Percentiles rank a stretch among this genome's conserved stretches.
Evolutionary conservation across 1,140 invertebrate species (phyloP).

Genomic region (Hycleus cichorii): DNA sequence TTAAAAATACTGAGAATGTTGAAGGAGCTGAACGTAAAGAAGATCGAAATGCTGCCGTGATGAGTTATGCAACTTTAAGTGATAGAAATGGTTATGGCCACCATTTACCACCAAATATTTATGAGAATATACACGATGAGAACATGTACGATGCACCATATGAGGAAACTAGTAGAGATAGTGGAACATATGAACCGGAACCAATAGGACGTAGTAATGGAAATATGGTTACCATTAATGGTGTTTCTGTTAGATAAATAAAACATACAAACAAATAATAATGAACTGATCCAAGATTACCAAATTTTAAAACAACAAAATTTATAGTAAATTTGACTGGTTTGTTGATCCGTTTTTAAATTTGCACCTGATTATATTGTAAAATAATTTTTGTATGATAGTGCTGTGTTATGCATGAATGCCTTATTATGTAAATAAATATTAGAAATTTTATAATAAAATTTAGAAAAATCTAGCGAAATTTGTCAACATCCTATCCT

Average conservation of each 20-base stretch:
- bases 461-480: too few relatives aligned
- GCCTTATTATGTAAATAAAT: too few relatives aligned
- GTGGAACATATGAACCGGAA: slow-evolving; percentile 63
- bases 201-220: slow-evolving; percentile 48
- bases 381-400: not conserved
- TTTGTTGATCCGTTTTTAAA: not conserved
- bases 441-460: too few relatives aligned
- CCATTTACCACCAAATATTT: slow-evolving; percentile 50
- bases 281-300: not conserved
- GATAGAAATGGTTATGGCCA: slow-evolving; percentile 50
- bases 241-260: slow-evolving; percentile 59
- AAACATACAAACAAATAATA: not conserved
- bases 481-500: too few relatives aligned
- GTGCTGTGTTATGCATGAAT: not conserved
- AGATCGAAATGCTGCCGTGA: slow-evolving; percentile 74
- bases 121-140: slow-evolving; percentile 67
- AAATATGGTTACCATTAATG: slow-evolving; percentile 64
- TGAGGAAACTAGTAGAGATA: slow-evolving; percentile 50
- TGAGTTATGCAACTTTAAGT: slow-evolving; percentile 75
- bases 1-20: slow-evolving; percentile 81
- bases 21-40: slow-evolving; percentile 77
- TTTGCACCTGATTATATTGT: not conserved
- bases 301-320: not conserved
- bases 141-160: slow-evolving; percentile 60
- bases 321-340: not conserved